Percentiles rank a stretch among this genome's conserved stretches.
Conservation (phyloP, 2,113 vertebrate genomes). For the Podarcis cretensis region DNA sequence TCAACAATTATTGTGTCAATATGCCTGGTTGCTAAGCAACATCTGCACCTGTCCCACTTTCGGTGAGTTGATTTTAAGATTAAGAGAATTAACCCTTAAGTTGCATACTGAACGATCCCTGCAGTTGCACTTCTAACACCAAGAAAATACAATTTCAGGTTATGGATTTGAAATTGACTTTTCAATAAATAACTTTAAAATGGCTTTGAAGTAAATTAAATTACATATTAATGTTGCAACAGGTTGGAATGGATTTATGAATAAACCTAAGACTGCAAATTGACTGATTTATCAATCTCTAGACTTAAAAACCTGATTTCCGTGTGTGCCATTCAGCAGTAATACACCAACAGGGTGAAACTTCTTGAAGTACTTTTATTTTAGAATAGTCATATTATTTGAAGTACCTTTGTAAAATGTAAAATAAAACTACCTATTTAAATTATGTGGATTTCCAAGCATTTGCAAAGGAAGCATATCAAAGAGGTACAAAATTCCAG, state of each 20-base stretch:
- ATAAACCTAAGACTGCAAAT: not conserved
- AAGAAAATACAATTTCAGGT: too few species aligned
- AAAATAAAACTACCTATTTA: conserved; percentile 59
- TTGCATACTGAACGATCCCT: too few species aligned
- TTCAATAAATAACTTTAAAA: not conserved
- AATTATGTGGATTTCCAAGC: conserved; percentile 51
- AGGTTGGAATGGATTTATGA: not conserved
- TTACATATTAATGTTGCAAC: not conserved
- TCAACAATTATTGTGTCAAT: too few species aligned
- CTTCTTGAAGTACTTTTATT: conserved; percentile 23
- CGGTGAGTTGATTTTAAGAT: too few species aligned
- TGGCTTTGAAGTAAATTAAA: not conserved
- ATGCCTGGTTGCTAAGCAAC: too few species aligned
- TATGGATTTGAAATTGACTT: not conserved
- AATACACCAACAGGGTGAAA: conserved; percentile 15
- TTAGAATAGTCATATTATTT: conserved; percentile 58
- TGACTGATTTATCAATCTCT: not conserved
- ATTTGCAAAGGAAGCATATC: conserved; percentile 63
- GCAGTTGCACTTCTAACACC: too few species aligned
- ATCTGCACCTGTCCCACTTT: too few species aligned
- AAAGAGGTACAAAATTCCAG: conserved; percentile 65
- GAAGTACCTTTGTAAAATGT: conserved; percentile 63
- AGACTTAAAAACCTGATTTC: not conserved
- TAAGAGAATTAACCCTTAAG: too few species aligned
- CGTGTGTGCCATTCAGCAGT: conserved; percentile 21